Percentiles rank a stretch among this genome's conserved stretches.
These are phyloP conservation scores for Eulemur mongoz DNA, from an alignment of 2,797 vertebrate genomes.

Conservation along the genomic window DNA sequence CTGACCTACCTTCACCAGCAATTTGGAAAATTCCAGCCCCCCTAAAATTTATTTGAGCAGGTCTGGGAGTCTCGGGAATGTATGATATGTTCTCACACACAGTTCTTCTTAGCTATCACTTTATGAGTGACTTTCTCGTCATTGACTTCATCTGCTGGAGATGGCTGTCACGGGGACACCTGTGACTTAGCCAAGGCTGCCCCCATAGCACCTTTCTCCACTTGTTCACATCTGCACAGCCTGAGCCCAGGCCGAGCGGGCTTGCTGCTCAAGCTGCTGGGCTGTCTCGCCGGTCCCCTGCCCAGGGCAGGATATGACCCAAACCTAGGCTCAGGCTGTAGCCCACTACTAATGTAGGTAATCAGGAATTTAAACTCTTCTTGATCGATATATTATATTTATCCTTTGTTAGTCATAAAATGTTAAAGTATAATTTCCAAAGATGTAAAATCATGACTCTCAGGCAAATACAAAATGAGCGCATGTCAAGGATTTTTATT, in stretches of 20 bases:
- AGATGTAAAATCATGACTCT: neutral
- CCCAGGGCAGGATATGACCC: neutral
- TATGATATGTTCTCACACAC: neutral
- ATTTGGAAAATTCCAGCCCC: neutral
- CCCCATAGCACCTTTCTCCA: rapidly evolving
- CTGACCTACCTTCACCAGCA: neutral
- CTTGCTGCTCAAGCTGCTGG: neutral
- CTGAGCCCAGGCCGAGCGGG: rapidly evolving
- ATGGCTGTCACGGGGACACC: too few species aligned
- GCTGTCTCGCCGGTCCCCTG: neutral
- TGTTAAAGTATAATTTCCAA: neutral
- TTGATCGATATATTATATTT: neutral
- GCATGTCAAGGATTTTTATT: neutral
- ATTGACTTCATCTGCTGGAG: neutral
- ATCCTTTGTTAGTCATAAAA: neutral
- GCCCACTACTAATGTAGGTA: neutral
- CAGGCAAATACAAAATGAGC: neutral
- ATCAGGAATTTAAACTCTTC: neutral
- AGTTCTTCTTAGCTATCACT: neutral
- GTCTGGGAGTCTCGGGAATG: neutral
- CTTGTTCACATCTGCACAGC: neutral
- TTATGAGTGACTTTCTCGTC: neutral
- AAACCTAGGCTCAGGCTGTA: neutral
- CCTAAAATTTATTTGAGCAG: neutral
- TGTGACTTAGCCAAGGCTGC: neutral